Evolutionary conservation across 1,140 invertebrate species (phyloP), one percentile per base, ranked within the genome.

Genomic region (Theocolax elegans): DNA sequence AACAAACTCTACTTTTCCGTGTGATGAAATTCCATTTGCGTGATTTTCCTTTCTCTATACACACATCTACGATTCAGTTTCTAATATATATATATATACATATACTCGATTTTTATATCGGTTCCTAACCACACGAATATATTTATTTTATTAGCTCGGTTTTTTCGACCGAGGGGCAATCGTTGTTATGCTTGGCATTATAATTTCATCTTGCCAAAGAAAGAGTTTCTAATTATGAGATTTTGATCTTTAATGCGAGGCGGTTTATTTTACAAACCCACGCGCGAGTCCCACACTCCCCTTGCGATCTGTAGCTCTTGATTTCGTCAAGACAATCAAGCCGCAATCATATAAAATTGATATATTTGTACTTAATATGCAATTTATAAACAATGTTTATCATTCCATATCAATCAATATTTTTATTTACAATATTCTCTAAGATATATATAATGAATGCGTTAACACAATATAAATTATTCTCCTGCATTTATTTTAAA

Each of bases 191-290:
- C 51, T n/a, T 21, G 3, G 51, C 35, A 63, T 70, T 54, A 56
- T 63, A 56, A 70, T 63, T 70, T 23, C 27, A 31, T 38, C 38
- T 60, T 51, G 44, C n/a, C 46, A 44, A 58, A 67, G 51, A 67
- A 67, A 40, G 51, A 46, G 27, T 59, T 40, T 67, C 53, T 70
- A 70, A 70, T 70, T 63, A 70, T 46, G 60, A 49, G 68, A 71
- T 71, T 71, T 58, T 27, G 31, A 71, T 71, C 51, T 71, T 49
- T 58, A 56, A 62, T 54, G 15, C 15, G 35, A 51, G n/a, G 21
- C 15, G 21, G 49, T 69, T 69, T 44, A 62, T 46, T 67, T 67
- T 35, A 35, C 4, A 51, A 62, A 38, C 58, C 35, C 38, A 56
- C 67, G 58, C 48, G 23, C 23, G 9, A 51, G 42, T 38, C 19